Conservation (phyloP, 2,888 invertebrate genomes). For the Cerastoderma edule region DNA sequence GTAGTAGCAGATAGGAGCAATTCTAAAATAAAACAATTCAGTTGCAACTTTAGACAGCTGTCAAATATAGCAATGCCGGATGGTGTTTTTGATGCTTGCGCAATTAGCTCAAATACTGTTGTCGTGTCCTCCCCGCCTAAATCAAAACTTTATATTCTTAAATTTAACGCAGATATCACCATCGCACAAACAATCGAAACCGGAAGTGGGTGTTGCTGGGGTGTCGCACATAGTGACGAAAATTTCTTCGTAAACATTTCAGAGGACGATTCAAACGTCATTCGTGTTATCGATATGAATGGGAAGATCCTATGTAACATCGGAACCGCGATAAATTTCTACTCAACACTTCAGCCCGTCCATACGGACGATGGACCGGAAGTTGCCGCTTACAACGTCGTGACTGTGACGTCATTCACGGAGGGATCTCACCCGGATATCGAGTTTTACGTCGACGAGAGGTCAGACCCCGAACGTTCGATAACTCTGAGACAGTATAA, state of each 20-base stretch:
- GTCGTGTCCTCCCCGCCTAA: constrained; percentile 38
- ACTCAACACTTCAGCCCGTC: neutral
- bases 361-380: neutral
- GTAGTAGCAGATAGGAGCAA: constrained; percentile 42
- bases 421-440: constrained; percentile 36
- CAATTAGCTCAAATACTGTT: constrained; percentile 26
- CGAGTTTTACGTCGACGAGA: constrained; percentile 21
- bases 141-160: constrained; percentile 38
- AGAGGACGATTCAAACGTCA: constrained; percentile 16
- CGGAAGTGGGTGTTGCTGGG: constrained; percentile 47
- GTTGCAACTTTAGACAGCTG: constrained; percentile 30
- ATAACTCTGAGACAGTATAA: constrained; percentile 39
- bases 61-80: constrained; percentile 24
- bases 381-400: constrained; percentile 9
- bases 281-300: constrained; percentile 45
- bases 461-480: neutral
- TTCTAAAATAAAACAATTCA: constrained; percentile 48
- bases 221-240: constrained; percentile 37
- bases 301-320: constrained; percentile 37
- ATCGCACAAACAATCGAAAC: constrained; percentile 35
- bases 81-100: constrained; percentile 40
- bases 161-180: constrained; percentile 25
- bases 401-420: constrained; percentile 31
- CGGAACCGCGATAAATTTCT: constrained; percentile 36
- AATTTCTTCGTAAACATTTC: constrained; percentile 42